These are phyloP conservation scores for Caenorhabditis drosophilae DNA, from an alignment of 2,888 invertebrate species.

Conservation along the genomic window DNA sequence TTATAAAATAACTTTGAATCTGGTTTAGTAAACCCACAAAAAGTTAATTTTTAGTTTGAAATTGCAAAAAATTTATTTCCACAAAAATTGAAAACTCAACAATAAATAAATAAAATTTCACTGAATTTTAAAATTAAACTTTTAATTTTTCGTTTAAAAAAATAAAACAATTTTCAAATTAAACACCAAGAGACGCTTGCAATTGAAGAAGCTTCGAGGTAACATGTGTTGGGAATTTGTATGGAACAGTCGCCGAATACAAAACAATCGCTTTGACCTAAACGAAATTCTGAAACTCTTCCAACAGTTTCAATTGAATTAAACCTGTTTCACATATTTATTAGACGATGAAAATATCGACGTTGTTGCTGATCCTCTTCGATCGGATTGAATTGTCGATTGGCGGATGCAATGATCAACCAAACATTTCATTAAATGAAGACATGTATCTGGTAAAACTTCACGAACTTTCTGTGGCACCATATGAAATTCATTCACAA, in stretches of 20 bases:
- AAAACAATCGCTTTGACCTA: constrained; percentile 62
- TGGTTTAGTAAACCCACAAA: too few relatives aligned
- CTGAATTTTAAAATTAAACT: too few relatives aligned
- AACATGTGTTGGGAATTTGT: constrained; percentile 63
- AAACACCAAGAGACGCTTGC: constrained; percentile 52
- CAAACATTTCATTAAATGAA: constrained; percentile 57
- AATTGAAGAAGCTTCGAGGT: constrained; percentile 62
- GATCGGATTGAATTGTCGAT: constrained; percentile 12
- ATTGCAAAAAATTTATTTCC: too few relatives aligned
- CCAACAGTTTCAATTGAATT: background rate
- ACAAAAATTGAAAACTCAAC: too few relatives aligned
- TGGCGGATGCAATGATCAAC: constrained; percentile 43
- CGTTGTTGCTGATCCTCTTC: background rate
- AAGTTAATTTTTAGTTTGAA: too few relatives aligned
- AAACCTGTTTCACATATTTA: constrained; percentile 30
- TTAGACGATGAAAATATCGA: constrained; percentile 28
- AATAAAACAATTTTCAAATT: constrained; percentile 2
- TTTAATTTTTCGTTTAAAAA: constrained; percentile 1
- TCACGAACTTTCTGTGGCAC: constrained; percentile 57
- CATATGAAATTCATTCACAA: constrained; percentile 55
- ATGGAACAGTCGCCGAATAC: constrained; percentile 62
- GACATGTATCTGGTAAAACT: constrained; percentile 60
- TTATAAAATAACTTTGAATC: too few relatives aligned
- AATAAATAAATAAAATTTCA: too few relatives aligned
- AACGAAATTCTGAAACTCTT: constrained; percentile 6